Conservation (phyloP, 2,113 vertebrate genomes). For the Indicator indicator region DNA sequence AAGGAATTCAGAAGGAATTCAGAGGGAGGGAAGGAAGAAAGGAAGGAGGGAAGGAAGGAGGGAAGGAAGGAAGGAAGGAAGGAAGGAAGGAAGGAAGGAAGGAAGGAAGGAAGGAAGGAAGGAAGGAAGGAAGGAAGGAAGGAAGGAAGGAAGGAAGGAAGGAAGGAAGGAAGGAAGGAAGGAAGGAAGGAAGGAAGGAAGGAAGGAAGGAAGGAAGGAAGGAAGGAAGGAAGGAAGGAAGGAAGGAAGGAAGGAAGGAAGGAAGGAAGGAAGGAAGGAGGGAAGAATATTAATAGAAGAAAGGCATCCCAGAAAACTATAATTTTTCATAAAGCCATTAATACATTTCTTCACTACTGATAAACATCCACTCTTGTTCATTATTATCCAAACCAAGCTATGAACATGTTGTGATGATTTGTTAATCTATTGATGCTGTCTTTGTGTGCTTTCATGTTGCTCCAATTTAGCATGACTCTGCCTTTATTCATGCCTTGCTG, state of each 20-base stretch:
- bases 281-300: background rate
- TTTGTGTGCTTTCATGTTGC: background rate
- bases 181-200: background rate
- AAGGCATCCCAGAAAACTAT: background rate
- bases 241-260: no score
- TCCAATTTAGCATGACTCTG: background rate
- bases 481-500: background rate
- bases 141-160: no score
- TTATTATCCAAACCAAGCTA: background rate
- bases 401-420: background rate
- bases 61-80: background rate
- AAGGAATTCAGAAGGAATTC: no score
- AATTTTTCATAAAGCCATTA: background rate
- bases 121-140: background rate
- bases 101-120: background rate
- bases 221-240: no score
- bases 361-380: background rate
- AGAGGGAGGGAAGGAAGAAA: background rate
- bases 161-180: background rate
- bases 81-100: no score
- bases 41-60: no score
- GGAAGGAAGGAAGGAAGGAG: background rate
- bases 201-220: no score
- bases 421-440: background rate
- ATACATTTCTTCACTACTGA: background rate